These are phyloP conservation scores for Solenodon paradoxus DNA, from an alignment of 2,113 vertebrate genomes.

Conservation along the genomic window DNA sequence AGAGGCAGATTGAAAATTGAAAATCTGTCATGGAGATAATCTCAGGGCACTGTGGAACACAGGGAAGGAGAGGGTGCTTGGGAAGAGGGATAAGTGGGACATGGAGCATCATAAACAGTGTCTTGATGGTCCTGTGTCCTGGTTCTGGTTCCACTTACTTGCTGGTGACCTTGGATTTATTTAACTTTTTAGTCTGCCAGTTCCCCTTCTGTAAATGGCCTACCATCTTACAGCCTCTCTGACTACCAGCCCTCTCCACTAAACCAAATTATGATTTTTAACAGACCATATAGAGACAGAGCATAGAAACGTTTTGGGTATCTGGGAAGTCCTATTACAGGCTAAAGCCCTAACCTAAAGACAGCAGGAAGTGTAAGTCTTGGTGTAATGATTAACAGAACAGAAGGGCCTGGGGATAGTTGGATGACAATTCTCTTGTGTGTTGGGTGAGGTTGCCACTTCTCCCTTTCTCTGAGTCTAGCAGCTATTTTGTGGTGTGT, in stretches of 20 bases:
- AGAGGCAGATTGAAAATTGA: neutral
- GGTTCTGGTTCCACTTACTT: neutral
- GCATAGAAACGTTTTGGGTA: neutral
- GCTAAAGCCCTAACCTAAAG: neutral
- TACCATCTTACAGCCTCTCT: no score
- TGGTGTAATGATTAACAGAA: slow-evolving; percentile 50
- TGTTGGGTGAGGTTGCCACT: neutral
- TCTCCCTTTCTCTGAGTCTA: neutral
- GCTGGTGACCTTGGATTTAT: neutral
- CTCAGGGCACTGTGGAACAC: neutral
- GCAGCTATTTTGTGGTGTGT: slow-evolving; percentile 19
- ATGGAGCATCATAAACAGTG: neutral
- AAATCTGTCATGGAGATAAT: neutral
- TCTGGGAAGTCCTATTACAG: neutral
- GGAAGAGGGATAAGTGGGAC: neutral
- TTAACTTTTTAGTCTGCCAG: neutral
- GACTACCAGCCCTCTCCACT: neutral
- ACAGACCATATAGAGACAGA: neutral
- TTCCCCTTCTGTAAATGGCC: neutral
- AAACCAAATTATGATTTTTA: neutral
- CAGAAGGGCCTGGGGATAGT: neutral
- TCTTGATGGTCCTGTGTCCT: neutral
- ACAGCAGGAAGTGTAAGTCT: neutral
- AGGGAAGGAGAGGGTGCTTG: neutral
- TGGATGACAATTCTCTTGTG: neutral